These are phyloP conservation scores for Hippocampus mohnikei DNA, from an alignment of 2,113 vertebrate species.

Conservation along the genomic window DNA sequence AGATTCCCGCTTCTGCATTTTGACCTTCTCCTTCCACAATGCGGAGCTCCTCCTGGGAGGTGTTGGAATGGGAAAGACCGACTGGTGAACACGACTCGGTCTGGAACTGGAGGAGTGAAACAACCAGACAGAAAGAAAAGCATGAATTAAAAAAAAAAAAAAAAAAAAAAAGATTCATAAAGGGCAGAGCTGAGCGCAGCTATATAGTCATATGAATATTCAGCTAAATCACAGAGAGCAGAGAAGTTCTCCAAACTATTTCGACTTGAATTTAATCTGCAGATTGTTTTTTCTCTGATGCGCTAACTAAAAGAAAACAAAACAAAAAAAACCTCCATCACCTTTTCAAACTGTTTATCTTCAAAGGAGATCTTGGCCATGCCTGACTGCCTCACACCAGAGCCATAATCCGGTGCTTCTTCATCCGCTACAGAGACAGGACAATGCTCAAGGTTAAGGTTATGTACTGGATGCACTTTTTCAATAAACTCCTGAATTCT, in stretches of 20 bases:
- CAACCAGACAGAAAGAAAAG: background rate
- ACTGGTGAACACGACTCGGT: slow-evolving; percentile 78
- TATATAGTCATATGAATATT: background rate
- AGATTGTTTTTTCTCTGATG: background rate
- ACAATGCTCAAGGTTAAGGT: background rate
- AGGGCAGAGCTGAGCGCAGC: background rate
- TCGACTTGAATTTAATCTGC: too few species aligned
- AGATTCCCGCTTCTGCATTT: slow-evolving; percentile 77
- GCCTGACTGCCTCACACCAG: slow-evolving; percentile 91
- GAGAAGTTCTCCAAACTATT: too few species aligned
- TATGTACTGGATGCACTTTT: background rate
- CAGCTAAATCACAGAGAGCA: too few species aligned
- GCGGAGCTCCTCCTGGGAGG: slow-evolving; percentile 92
- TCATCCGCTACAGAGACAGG: slow-evolving; percentile 82
- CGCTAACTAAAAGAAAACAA: background rate
- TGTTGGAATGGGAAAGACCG: slow-evolving; percentile 82
- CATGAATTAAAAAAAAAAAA: background rate
- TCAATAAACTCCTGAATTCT: background rate
- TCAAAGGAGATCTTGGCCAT: slow-evolving; percentile 96
- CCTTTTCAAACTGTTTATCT: slow-evolving; percentile 97
- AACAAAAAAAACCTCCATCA: slow-evolving; percentile 35
- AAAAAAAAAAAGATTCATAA: background rate
- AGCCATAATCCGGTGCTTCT: slow-evolving; percentile 95
- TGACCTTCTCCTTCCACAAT: slow-evolving; percentile 96
- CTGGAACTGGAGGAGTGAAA: slow-evolving; percentile 80